Percentiles rank a stretch among this genome's conserved stretches.
Conservation (phyloP, 2,888 invertebrate species). For the Tachina grossa region DNA sequence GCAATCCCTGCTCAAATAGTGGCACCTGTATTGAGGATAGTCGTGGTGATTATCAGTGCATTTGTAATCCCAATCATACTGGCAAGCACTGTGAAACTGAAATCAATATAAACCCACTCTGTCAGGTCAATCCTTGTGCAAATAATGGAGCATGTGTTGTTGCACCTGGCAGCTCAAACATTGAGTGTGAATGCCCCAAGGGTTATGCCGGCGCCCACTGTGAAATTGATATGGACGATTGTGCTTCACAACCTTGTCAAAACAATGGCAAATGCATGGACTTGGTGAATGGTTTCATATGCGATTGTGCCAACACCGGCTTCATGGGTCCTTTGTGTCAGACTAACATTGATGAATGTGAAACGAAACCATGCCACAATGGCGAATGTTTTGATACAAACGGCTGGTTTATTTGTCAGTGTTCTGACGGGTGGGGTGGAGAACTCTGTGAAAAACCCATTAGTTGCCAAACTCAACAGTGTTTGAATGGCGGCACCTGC, state of each 20-base stretch:
- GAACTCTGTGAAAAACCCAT: slow-evolving; percentile 88
- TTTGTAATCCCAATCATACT: slow-evolving; percentile 87
- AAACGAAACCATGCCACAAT: slow-evolving; percentile 86
- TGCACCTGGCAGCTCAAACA: slow-evolving; percentile 84
- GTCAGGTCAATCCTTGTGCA: slow-evolving; percentile 90
- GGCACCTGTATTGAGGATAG: slow-evolving; percentile 88
- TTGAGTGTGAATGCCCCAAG: slow-evolving; percentile 85
- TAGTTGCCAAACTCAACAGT: slow-evolving; percentile 88
- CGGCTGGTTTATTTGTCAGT: slow-evolving; percentile 90
- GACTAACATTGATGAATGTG: slow-evolving; percentile 91
- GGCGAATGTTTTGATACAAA: slow-evolving; percentile 93
- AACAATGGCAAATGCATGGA: slow-evolving; percentile 90
- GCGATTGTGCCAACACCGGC: slow-evolving; percentile 90
- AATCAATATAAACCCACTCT: slow-evolving; percentile 87
- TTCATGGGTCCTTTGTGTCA: slow-evolving; percentile 90
- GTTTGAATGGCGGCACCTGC: slow-evolving; percentile 90
- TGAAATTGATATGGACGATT: slow-evolving; percentile 90
- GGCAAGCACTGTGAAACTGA: slow-evolving; percentile 89
- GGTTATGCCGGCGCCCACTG: slow-evolving; percentile 82
- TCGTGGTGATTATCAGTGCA: slow-evolving; percentile 88
- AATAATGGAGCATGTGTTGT: slow-evolving; percentile 91
- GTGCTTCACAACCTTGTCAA: slow-evolving; percentile 87
- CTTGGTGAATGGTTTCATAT: slow-evolving; percentile 89
- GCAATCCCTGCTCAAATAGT: slow-evolving; percentile 88
- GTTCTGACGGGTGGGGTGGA: slow-evolving; percentile 90